These are phyloP conservation scores for Chiloscyllium punctatum DNA, from an alignment of 2,797 vertebrate species.

Conservation along the genomic window DNA sequence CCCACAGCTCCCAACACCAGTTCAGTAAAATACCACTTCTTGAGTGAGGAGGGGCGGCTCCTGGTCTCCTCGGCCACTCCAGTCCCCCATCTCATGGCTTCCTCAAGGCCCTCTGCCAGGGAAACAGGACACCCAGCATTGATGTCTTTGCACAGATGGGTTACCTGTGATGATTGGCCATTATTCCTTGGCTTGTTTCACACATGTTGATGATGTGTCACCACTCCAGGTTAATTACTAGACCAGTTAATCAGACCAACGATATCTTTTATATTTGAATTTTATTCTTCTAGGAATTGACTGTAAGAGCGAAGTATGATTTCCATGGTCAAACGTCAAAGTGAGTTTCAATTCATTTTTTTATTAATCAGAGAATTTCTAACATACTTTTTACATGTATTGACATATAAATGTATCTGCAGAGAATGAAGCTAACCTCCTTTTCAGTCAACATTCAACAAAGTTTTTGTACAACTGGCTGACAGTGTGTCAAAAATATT, in stretches of 20 bases:
- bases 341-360: neutral
- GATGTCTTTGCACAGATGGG: neutral
- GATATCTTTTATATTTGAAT: neutral
- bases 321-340: slow-evolving; percentile 29
- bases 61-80: neutral
- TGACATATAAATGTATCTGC: no score
- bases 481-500: neutral
- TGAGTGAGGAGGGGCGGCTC: neutral
- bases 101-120: neutral
- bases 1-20: neutral
- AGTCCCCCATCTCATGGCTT: neutral
- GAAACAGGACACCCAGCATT: neutral
- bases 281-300: slow-evolving; percentile 27
- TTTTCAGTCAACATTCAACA: neutral
- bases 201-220: neutral
- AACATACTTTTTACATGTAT: neutral
- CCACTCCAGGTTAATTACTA: no score
- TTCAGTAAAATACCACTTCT: neutral
- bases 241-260: neutral
- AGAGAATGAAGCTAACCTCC: neutral
- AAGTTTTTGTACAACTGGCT: neutral
- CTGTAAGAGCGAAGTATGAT: slow-evolving; percentile 6
- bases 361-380: neutral
- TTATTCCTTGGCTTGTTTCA: neutral
- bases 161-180: neutral